A percentile compares a stretch with the other conserved stretches of the same genome.
Conservation (phyloP, 2,113 vertebrate genomes). For the Vulpes lagopus region DNA sequence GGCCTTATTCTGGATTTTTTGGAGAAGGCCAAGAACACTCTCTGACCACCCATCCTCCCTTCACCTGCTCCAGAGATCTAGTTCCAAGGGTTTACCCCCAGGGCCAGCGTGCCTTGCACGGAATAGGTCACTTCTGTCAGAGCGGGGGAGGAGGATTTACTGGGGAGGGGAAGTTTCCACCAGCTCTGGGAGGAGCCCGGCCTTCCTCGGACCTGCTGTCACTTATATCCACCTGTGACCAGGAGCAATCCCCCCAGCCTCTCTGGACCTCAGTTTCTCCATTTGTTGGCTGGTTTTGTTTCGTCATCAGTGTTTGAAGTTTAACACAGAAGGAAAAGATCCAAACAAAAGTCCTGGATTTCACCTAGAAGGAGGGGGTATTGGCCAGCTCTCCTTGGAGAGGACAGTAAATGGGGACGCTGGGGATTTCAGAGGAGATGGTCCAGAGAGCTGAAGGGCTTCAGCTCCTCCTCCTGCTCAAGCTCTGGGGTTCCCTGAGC, state of each 20-base stretch:
- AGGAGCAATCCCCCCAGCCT: background rate
- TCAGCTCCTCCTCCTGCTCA: too few relatives aligned
- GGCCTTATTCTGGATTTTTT: background rate
- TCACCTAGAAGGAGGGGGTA: background rate
- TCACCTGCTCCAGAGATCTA: background rate
- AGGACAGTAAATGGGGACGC: rapidly evolving
- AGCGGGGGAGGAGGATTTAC: background rate
- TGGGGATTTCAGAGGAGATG: background rate
- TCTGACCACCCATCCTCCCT: rapidly evolving
- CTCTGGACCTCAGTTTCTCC: background rate
- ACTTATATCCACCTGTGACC: background rate
- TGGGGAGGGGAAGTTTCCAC: background rate
- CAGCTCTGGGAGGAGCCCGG: background rate
- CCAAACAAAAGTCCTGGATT: background rate
- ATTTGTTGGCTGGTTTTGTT: background rate
- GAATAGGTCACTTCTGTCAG: rapidly evolving
- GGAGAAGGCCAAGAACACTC: background rate
- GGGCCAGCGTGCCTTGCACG: background rate
- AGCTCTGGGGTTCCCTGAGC: background rate
- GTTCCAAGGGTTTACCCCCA: background rate
- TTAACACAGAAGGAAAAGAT: background rate
- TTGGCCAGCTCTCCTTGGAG: background rate
- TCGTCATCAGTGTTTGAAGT: background rate
- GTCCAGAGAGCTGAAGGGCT: background rate
- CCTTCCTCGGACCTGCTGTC: background rate